Percentiles rank a stretch among this genome's conserved stretches.
Evolutionary conservation across 2,888 invertebrate species (phyloP).

Genomic region (Ectemnius continuus): DNA sequence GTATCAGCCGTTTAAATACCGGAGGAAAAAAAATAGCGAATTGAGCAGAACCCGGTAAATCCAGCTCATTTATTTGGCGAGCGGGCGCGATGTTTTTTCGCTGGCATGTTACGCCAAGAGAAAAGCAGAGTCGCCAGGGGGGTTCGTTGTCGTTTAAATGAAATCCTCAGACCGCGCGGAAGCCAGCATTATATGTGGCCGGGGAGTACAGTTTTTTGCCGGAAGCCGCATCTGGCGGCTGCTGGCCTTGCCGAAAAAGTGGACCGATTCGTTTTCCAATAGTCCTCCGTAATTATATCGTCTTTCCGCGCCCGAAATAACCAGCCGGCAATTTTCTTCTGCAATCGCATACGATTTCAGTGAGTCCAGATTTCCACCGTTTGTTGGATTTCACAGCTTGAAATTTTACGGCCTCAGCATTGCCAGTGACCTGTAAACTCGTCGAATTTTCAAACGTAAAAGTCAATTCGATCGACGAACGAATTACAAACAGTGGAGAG

Average conservation of each 20-base stretch:
- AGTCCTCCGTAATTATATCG: constrained; percentile 28
- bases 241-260: constrained; percentile 39
- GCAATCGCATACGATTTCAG: too few relatives aligned
- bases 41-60: constrained; percentile 21
- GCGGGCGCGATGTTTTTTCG: constrained; percentile 17
- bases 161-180: constrained; percentile 33
- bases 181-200: constrained; percentile 45
- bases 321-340: too few relatives aligned
- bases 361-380: too few relatives aligned
- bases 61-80: constrained; percentile 15
- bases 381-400: too few relatives aligned
- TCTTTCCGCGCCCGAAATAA: neutral
- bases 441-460: too few relatives aligned
- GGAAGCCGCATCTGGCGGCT: constrained; percentile 42
- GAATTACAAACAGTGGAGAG: too few relatives aligned
- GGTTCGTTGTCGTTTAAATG: constrained; percentile 23
- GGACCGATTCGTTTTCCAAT: constrained; percentile 42
- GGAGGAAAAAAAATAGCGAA: neutral
- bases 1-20: too few relatives aligned
- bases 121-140: constrained; percentile 26
- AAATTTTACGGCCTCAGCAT: too few relatives aligned
- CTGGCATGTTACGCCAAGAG: constrained; percentile 16
- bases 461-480: too few relatives aligned
- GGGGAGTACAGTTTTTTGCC: constrained; percentile 32
- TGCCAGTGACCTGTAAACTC: too few relatives aligned